These are phyloP conservation scores for Cassiopea andromeda DNA, from an alignment of 30 jellyfish, hydroid and myxozoan genomes.

Conservation along the genomic window DNA sequence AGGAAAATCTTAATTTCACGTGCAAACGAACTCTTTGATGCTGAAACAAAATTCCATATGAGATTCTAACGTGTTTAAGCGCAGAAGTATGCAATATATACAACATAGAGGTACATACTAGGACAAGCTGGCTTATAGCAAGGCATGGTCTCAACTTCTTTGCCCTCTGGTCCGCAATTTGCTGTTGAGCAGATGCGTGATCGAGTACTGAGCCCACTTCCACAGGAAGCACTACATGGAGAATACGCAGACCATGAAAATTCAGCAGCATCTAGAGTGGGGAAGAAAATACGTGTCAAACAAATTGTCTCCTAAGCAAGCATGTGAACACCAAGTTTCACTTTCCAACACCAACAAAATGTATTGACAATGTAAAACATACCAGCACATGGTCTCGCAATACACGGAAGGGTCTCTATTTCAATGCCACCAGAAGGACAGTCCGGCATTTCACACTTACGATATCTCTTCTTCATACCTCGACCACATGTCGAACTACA, in stretches of 20 bases:
- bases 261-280: constrained; percentile 63
- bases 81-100: neutral
- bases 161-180: constrained; percentile 89
- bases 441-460: constrained; percentile 93
- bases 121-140: constrained; percentile 98
- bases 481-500: constrained; percentile 96
- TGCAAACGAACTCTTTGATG: no score
- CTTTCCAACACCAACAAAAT: no score
- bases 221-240: constrained; percentile 93
- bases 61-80: no score
- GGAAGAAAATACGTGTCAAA: neutral
- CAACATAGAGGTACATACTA: constrained; percentile 55
- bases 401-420: constrained; percentile 91
- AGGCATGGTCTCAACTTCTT: constrained; percentile 89
- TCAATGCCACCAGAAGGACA: constrained; percentile 99
- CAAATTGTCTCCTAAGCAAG: neutral
- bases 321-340: no score
- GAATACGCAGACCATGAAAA: constrained; percentile 96
- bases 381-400: constrained; percentile 90
- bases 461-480: constrained; percentile 93
- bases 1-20: no score
- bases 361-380: neutral
- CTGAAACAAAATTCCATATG: no score
- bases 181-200: constrained; percentile 81
- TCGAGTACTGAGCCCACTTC: constrained; percentile 91